Base-by-base conservation (phyloP, 2,113 vertebrate genomes). In the Panthera uncia region DNA sequence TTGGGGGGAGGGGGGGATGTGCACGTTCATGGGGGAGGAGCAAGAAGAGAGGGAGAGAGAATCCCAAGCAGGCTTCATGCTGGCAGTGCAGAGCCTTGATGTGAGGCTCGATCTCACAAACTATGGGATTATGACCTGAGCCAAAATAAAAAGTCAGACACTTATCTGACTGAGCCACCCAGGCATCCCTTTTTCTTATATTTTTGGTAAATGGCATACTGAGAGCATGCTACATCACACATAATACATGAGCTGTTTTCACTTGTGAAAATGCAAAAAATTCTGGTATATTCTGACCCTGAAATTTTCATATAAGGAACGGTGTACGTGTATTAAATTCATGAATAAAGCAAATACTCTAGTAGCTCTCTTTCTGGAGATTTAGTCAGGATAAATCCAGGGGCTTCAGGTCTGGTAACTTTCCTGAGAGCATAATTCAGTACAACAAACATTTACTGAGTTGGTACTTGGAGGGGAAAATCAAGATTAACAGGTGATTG, bases 261-360 rank as follows among this genome's bases (percentile, higher is more conserved):
- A 90, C 19, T 74, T 95, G 45, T 87, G 48, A 68, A 84, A 66
- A 88, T 73, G 16, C 89, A 33, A 95, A 93, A 79, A 82, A 63
- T 93, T 90, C n/a, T 95, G 41, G 55, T 18, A 8, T 23, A 48
- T 31, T 41, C 83, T 90, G 13, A 80, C 48, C 4, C 73, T 15
- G 45, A 61, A 52, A 21, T 1, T 85, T 93, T 76, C 38, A n/a
- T 74, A 36, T 79, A 66, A 84, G 31, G n/a, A 78, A 45, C 74
- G 18, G 7, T 52, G 18, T 94, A 36, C 57, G 45, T 55, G 65
- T 69, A 90, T 86, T 76, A 52, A 89, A 38, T 68, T 48, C 6
- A 92, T 41, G 33, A 68, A 57, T 61, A 79, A 84, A 80, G 50
- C 33, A 71, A 55, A 76, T 33, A 50, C 5, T 81, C n/a, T 5